Base-by-base conservation (phyloP, 2,797 vertebrate genomes). In the Etheostoma nigrum region DNA sequence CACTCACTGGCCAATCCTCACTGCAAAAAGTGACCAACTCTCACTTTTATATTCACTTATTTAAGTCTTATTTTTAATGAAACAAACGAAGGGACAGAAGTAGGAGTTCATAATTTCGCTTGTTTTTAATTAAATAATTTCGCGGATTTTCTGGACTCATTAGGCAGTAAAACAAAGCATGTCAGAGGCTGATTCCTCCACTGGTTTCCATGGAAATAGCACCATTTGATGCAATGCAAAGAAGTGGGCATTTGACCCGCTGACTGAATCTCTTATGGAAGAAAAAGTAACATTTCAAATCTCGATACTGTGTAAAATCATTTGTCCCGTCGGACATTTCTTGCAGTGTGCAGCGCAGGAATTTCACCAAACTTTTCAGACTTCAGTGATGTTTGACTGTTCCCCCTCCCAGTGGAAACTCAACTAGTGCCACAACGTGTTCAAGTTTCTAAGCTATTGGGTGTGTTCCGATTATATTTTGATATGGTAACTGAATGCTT, bases 401-500 rank as follows among this genome's bases (percentile, higher is more conserved):
- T n/a, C n/a, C 33, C 52, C 33, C 52, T 19, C 54, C 6, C 5
- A 3, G 4, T 1, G 1, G 1, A 27, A 9, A 3, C 23, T 3
- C 21, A 5, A 19, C 40, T 0, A 1, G 12, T 15, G 27, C 48
- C 19, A 1, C 4, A 15, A 6, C 44, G 42, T 21, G 15, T 59
- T 6, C 1, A 27, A 16, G 48, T 72, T 18, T 57, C n/a, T 16
- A 21, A 60, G 36, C 63, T 4, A 6, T 40, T 40, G 83, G 68
- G 73, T 74, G 85, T 74, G 85, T 81, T 84, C 78, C 60, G 70
- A 71, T 74, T 82, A 68, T 71, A 79, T 89, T 89, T 61, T 79
- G 85, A 67, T 84, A 82, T 83, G 83, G 70, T 91, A 89, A 93
- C 86, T 91, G 85, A 84, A 88, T 6, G 85, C 90, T 93, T 93